These are phyloP conservation scores for Solenodon paradoxus DNA, from an alignment of 2,113 vertebrate genomes.

Conservation along the genomic window DNA sequence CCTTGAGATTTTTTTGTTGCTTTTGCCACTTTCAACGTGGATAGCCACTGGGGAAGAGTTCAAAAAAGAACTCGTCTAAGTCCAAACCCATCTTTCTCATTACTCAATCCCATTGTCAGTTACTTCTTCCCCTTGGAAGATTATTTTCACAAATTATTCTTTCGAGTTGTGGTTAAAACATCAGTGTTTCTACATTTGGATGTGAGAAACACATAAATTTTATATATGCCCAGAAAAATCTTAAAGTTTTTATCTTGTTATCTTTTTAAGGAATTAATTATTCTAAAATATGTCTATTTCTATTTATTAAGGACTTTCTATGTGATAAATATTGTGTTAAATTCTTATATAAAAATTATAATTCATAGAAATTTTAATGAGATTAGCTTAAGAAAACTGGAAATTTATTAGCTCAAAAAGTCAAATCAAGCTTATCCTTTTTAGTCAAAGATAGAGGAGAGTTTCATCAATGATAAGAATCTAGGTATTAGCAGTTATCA, in stretches of 20 bases:
- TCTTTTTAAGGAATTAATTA: background rate
- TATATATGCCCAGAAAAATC: background rate
- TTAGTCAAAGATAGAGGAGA: background rate
- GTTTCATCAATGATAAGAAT: background rate
- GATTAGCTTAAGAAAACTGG: background rate
- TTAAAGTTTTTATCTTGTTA: background rate
- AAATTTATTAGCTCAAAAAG: background rate
- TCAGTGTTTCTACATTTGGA: background rate
- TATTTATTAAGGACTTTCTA: background rate
- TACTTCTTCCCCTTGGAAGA: background rate
- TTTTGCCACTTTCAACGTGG: background rate
- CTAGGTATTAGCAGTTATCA: background rate
- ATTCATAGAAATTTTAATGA: background rate
- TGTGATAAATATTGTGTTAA: background rate
- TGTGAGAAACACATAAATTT: background rate
- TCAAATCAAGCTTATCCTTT: background rate
- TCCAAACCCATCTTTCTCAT: background rate
- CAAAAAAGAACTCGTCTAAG: background rate
- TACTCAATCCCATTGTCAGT: background rate
- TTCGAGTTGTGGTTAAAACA: slow-evolving; percentile 12
- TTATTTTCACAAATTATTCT: slow-evolving; percentile 14
- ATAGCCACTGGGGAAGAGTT: background rate
- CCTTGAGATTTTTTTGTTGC: background rate
- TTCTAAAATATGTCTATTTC: background rate
- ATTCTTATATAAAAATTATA: background rate